A percentile compares a stretch with the other conserved stretches of the same genome.
These are phyloP conservation scores for Centrocercus urophasianus DNA, from an alignment of 2,113 vertebrate genomes.

Conservation along the genomic window DNA sequence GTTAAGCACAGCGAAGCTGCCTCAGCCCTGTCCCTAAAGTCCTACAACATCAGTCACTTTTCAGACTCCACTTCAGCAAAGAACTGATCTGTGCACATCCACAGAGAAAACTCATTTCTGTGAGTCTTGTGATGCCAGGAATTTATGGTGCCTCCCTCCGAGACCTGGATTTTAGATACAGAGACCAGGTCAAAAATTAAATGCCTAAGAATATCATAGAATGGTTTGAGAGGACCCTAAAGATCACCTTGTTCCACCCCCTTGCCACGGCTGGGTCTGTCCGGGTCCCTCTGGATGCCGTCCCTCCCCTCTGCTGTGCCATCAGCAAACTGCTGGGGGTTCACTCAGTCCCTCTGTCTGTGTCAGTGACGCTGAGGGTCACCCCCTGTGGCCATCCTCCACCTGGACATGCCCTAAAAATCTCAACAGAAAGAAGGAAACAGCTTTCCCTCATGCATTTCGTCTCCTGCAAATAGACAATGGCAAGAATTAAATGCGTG, in stretches of 20 bases:
- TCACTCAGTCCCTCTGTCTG: no score
- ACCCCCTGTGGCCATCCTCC: no score
- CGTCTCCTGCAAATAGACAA: not conserved
- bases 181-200: not conserved
- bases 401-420: not conserved
- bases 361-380: no score
- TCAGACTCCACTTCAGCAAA: not conserved
- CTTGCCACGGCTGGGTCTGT: no score
- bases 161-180: not conserved
- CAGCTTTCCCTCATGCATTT: not conserved
- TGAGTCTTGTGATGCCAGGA: not conserved
- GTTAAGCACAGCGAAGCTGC: not conserved
- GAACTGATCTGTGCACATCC: not conserved
- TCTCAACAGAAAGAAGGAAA: not conserved
- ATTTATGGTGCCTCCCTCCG: not conserved
- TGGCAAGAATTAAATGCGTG: not conserved
- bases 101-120: not conserved
- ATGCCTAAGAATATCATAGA: not conserved
- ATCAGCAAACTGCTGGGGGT: no score
- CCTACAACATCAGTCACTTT: not conserved
- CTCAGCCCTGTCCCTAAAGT: not conserved
- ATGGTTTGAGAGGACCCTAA: no score
- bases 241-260: no score
- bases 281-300: no score
- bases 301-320: no score